Base-by-base conservation (phyloP, 2,888 invertebrate genomes). In the Gymnoscelis rufifasciata region DNA sequence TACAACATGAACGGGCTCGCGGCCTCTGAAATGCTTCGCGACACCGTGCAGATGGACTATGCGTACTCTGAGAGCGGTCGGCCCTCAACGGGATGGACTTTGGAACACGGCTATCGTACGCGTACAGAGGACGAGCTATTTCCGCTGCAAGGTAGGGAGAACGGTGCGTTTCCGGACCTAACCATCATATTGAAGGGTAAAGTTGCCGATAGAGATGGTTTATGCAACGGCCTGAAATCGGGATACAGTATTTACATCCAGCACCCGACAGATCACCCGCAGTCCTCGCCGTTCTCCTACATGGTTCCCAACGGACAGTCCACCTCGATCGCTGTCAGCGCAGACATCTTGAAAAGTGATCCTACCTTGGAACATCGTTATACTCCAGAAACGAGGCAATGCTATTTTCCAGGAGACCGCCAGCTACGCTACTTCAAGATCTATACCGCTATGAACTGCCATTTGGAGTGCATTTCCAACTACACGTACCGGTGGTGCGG, bases 381-480 rank as follows among this genome's bases (percentile, higher is more conserved):
- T 33, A 15, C 58, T 8, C 7, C 70, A n/a, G 57, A 75, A 51
- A 29, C 28, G 24, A 62, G 76, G 2, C 71, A 77, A 33, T 78
- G 78, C 30, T 75, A 69, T 45, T 78, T 74, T 27, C 62, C 64
- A 0, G 75, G 14, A 14, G 15, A 33, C 14, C 14, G 31, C 14
- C 8, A 14, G 2, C 14, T 33, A 6, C 60, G 54, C 8, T 78
- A 75, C 46, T 78, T 75, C 43, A 58, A 58, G 8, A 39, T 59
- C 1, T 79, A 79, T 47, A 71, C 77, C 0, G 55, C 59, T 7
- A 66, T 45, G n/a, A 78, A 79, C 45, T 79, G 78, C n/a, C 31
- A n/a, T 10, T 41, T 71, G 7, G 78, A 79, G 52, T 78, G 78
- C 43, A 43, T 68, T 7, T 56, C 77, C 0, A 72, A 74, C 31